Base-by-base conservation (phyloP, 2,797 vertebrate genomes). In the Ctenopoma multispine region DNA sequence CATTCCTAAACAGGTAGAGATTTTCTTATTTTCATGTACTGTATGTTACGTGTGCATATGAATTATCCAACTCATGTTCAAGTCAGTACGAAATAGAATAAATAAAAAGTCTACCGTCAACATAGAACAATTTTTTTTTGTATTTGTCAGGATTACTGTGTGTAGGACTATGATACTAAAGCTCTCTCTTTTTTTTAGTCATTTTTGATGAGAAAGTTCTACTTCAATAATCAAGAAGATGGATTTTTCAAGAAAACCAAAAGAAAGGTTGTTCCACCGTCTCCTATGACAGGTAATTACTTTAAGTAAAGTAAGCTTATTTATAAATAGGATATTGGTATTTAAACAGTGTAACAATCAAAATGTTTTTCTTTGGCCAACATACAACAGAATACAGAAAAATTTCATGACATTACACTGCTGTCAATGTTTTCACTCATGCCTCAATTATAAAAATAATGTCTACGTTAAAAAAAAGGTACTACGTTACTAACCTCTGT, bases 241-340 rank as follows among this genome's bases (percentile, higher is more conserved):
- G 98, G 98, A 69, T 99, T 99, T 94, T 99, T 99, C 91, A 99
- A 99, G 92, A 99, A 99, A 94, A 99, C 97, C 0, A 99, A 99
- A 93, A 96, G 98, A 93, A 99, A 99, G 94, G 97, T 99, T 40
- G 96, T 99, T 63, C 97, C 98, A 38, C 98, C 98, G 5, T 99
- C 98, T 58, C 98, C 98, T 7, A 98, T 99, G 98, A 99, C 98
- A 75, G 98, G 98, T 99, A 95, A 31, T 13, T 0, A 0, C 14
- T 40, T 50, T 12, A 21, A 2, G 5, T 54, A 4, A 63, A 53
- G 51, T 9, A 62, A 21, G 10, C 1, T 1, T 0, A 9, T 50
- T 34, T 27, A 7, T 48, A 1, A 59, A 40, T 1, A 12, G 43
- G 14, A 31, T 48, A 15, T 31, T 7, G 23, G 1, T 17, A 40